These are phyloP conservation scores for Myotis myotis DNA, from an alignment of 2,797 vertebrate species.

Conservation along the genomic window DNA sequence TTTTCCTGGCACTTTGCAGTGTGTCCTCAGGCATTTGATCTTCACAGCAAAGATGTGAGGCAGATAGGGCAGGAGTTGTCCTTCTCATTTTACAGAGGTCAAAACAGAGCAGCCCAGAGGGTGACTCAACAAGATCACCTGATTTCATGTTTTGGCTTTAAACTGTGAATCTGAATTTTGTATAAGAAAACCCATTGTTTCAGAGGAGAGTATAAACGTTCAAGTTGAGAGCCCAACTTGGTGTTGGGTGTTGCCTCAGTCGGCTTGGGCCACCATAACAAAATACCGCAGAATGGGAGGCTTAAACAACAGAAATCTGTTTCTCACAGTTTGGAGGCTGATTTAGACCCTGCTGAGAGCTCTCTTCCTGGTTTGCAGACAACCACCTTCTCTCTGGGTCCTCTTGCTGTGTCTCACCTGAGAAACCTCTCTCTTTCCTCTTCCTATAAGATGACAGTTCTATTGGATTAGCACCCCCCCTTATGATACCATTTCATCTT, in stretches of 20 bases:
- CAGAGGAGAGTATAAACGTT: neutral
- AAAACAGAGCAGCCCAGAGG: neutral
- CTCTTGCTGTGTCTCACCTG: neutral
- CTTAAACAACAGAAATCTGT: neutral
- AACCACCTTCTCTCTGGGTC: neutral
- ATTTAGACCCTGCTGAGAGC: neutral
- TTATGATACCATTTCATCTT: neutral
- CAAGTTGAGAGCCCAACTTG: neutral
- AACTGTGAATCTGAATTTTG: neutral
- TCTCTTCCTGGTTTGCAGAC: neutral
- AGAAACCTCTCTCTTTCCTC: neutral
- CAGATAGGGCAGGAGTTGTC: neutral
- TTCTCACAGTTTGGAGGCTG: neutral
- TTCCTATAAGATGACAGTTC: neutral
- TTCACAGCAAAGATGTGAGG: neutral
- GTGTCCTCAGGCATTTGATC: neutral
- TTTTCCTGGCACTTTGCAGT: neutral
- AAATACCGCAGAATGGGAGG: neutral
- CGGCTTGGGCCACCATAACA: neutral
- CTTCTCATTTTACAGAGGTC: neutral
- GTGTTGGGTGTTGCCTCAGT: neutral
- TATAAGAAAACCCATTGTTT: neutral
- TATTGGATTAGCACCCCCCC: neutral
- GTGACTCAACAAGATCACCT: neutral
- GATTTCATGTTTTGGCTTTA: constrained; percentile 4